Evolutionary conservation across 2,888 invertebrate genomes (phyloP).

Genomic region (Camptogramma bilineatum): DNA sequence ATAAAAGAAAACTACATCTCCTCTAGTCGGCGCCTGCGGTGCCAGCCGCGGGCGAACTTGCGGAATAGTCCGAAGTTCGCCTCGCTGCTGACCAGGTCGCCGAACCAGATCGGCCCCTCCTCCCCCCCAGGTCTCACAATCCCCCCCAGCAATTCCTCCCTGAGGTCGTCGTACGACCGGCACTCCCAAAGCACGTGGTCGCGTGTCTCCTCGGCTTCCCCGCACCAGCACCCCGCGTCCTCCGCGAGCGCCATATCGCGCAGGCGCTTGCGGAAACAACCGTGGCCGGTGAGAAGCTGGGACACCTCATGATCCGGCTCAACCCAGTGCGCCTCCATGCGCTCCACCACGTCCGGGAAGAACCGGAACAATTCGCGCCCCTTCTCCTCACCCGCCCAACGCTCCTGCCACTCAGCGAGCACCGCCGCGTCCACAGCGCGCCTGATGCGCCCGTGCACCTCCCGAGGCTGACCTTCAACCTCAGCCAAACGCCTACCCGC

Average conservation of each 20-base stretch:
- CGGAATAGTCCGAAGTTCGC: no score
- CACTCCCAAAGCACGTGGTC: constrained; percentile 17
- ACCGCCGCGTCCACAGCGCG: neutral
- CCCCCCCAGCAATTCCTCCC: neutral
- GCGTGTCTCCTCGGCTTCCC: constrained; percentile 2
- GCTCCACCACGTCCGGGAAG: constrained; percentile 17
- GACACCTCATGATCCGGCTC: constrained; percentile 11
- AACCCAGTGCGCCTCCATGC: constrained; percentile 20
- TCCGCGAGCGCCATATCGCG: neutral
- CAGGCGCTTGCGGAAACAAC: constrained; percentile 1
- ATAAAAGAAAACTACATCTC: no score
- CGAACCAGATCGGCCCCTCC: neutral
- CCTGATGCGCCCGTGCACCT: neutral
- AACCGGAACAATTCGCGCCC: constrained; percentile 7
- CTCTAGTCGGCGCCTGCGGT: no score
- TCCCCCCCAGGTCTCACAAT: neutral
- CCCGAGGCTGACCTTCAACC: neutral
- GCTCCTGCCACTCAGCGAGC: neutral
- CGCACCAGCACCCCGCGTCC: constrained; percentile 1
- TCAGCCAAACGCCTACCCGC: constrained; percentile 7
- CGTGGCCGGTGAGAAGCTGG: constrained; percentile 8
- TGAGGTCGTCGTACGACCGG: neutral
- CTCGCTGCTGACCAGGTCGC: constrained; percentile 7
- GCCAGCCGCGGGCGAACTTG: no score
- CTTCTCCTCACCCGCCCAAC: neutral